Conservation (phyloP, 2,113 vertebrate species). For the Labeo catla region DNA sequence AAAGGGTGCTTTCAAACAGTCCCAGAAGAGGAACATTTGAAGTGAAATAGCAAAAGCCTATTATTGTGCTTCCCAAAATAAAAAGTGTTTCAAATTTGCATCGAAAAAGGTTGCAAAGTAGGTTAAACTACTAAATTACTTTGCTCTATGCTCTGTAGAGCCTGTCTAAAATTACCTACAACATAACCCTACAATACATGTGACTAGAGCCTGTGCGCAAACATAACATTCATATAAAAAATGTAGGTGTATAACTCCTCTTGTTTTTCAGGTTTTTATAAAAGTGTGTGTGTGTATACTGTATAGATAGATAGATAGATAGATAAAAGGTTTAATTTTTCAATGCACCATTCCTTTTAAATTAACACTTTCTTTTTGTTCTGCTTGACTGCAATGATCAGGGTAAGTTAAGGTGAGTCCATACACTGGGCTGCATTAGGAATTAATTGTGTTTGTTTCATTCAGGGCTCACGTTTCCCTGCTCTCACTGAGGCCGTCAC, state of each 20-base stretch:
- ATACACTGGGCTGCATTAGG: conserved; percentile 3
- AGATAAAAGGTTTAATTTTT: too few relatives aligned
- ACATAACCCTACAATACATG: too few relatives aligned
- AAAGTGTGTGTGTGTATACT: too few relatives aligned
- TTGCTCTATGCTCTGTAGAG: too few relatives aligned
- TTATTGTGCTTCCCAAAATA: neutral
- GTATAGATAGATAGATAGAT: too few relatives aligned
- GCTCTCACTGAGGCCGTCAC: neutral
- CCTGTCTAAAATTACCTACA: too few relatives aligned
- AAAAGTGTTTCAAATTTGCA: neutral
- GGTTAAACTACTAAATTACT: too few relatives aligned
- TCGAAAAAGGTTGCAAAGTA: too few relatives aligned
- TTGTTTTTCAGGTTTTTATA: too few relatives aligned
- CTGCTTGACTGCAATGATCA: neutral
- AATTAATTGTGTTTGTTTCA: conserved; percentile 31
- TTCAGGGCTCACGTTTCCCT: conserved; percentile 53
- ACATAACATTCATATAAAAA: neutral
- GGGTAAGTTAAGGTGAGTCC: conserved; percentile 25
- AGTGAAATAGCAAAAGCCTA: neutral
- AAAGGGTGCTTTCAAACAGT: neutral
- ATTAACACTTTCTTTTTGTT: neutral
- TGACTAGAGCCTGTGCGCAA: neutral
- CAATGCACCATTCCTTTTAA: too few relatives aligned
- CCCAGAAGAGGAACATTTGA: neutral
- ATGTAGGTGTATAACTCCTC: neutral